Evolutionary conservation across 1,140 invertebrate species (phyloP), one percentile per base, ranked within the genome.

Genomic region (Campodea augens): DNA sequence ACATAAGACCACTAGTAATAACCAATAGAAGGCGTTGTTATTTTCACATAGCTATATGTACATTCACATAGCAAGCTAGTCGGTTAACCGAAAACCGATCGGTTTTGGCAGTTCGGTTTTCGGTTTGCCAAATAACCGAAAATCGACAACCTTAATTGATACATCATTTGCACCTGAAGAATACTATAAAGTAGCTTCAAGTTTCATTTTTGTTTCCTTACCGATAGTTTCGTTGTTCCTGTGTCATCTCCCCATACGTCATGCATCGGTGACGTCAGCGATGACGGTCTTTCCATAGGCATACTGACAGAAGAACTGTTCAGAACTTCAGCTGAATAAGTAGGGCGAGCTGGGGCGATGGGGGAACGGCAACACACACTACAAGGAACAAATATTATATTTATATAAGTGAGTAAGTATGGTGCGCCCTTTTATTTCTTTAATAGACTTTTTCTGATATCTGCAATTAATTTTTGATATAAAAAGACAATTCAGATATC

Each of bases 331-430:
- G 75, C 75, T 0, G 78, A 77, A 54, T 78, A 74, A 0, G 77
- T 71, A 5, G 78, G 73, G 21, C 77, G 62, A 5, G 78, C 75
- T 7, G 78, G 77, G 53, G 82, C 80, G 51, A 83, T 72, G 3
- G 80, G 80, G 2, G 80, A 83, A 48, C 80, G 70, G 47, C 77
- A 74, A 60, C 78, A 83, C 20, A 80, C 80, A 48, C 77, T 81
- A 60, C 37, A 2, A 37, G 39, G 5, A 48, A 21, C 4, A 15
- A 36, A n/a, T 7, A 45, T 21, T 18, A 24, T 32, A 37, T 12
- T 25, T 43, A 22, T 13, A 13, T 13, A 13, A n/a, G 23, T n/a
- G n/a, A 20, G 24, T 32, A 20, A 12, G 12, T 5, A 43, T 22
- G n/a, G n/a, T n/a, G n/a, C n/a, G n/a, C n/a, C n/a, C n/a, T n/a